Evolutionary conservation across 2,888 invertebrate genomes (phyloP).

Genomic region (Drosophila conformis): DNA sequence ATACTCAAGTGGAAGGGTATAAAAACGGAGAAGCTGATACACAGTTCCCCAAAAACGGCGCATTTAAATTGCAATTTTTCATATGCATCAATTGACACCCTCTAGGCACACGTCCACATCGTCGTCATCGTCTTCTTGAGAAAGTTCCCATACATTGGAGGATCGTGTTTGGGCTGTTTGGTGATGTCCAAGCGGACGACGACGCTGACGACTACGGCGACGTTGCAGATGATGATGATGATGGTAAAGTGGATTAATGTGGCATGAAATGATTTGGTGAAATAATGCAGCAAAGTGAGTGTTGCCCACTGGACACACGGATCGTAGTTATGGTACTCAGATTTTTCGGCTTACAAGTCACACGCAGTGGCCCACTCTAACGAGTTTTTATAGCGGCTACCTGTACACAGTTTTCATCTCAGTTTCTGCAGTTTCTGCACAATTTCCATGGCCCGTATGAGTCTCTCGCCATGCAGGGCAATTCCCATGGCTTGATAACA

Average conservation of each 20-base stretch:
- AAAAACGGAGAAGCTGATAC: conserved; percentile 19
- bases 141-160: conserved; percentile 69
- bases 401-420: conserved; percentile 58
- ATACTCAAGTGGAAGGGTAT: conserved; percentile 25
- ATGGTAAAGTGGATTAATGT: conserved; percentile 66
- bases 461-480: conserved; percentile 69
- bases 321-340: conserved; percentile 15
- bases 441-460: conserved; percentile 68
- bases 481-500: conserved; percentile 80
- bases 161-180: conserved; percentile 58
- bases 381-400: conserved; percentile 73
- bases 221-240: conserved; percentile 47
- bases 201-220: conserved; percentile 43
- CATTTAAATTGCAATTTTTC: conserved; percentile 71
- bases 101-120: conserved; percentile 78
- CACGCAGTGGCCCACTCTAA: conserved; percentile 73
- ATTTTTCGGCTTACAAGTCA: conserved; percentile 52
- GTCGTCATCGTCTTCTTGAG: conserved; percentile 45
- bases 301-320: conserved; percentile 48
- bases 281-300: conserved; percentile 55
- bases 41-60: conserved; percentile 55
- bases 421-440: conserved; percentile 31
- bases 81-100: conserved; percentile 83
- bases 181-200: conserved; percentile 51
- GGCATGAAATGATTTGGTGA: conserved; percentile 66